Base-by-base conservation (phyloP, 2,888 invertebrate species). In the Pandemis cinnamomeana region DNA sequence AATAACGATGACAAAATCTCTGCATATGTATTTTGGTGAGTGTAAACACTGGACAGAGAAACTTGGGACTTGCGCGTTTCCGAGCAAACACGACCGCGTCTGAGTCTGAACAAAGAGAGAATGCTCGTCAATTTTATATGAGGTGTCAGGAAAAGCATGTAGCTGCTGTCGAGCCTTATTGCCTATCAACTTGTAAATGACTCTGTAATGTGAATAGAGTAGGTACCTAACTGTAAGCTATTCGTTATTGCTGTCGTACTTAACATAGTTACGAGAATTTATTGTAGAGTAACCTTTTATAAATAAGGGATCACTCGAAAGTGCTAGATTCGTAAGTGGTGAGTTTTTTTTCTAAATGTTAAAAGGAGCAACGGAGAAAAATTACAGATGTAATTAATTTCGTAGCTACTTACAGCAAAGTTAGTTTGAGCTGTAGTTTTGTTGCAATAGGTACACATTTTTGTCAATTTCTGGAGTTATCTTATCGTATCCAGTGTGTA, bases 1-100 rank as follows among this genome's bases (percentile, higher is more conserved):
- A 72, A 72, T 63, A 74, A 42, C 70, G 70, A 42, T 70, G 73
- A 68, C 68, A 58, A 68, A 55, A 68, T 68, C n/a, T 60, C 10
- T 60, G 20, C 41, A 61, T 74, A 55, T 74, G 66, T 71, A 69
- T 71, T 74, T 74, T 71, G 74, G 74, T 42, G 67, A 36, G 51
- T 46, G 27, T 51, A 5, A n/a, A 68, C 66, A 48, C 64, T 63
- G 7, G 7, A 10, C 60, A 36, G 73, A 61, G 74, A 74, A 74
- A 74, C 74, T 53, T 71, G 55, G 44, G 53, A 71, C 70, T 66
- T 66, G 74, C 55, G 66, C 62, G 67, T 68, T 46, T 66, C 64
- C 51, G 44, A n/a, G 42, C 51, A 73, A 60, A 73, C 44, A 68
- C 53, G 36, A 53, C 27, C 70, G 58, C 51, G 48, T 27, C 67